These are phyloP conservation scores for Cettia cetti DNA, from an alignment of 2,113 vertebrate species.

Conservation along the genomic window DNA sequence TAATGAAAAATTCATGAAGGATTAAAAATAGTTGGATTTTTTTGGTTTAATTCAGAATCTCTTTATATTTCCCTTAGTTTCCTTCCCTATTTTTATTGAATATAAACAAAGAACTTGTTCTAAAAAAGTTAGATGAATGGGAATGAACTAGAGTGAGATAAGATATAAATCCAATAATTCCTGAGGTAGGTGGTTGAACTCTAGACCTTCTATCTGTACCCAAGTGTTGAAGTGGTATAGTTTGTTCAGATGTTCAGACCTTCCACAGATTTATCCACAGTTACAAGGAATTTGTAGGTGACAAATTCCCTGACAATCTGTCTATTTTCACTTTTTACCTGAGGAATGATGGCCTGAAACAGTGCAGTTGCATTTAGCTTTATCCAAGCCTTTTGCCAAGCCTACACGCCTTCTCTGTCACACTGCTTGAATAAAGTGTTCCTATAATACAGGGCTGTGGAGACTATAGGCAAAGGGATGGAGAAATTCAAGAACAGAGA, in stretches of 20 bases:
- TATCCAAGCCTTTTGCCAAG: background rate
- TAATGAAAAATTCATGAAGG: conserved; percentile 70
- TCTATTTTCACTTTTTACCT: background rate
- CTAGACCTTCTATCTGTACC: background rate
- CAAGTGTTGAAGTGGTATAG: background rate
- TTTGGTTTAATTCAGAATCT: conserved; percentile 61
- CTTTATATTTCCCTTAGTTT: conserved; percentile 60
- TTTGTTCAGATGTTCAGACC: background rate
- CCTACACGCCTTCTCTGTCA: background rate
- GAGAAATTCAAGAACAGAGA: background rate
- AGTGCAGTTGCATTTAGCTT: background rate
- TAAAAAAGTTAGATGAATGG: conserved; percentile 53
- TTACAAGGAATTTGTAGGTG: background rate
- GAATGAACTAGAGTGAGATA: conserved; percentile 3
- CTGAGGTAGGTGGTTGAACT: background rate
- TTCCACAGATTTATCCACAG: background rate
- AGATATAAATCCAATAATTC: background rate
- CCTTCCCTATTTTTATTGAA: conserved; percentile 57
- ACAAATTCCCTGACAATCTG: background rate
- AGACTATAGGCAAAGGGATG: background rate
- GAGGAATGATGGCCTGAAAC: background rate
- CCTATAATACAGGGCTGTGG: background rate
- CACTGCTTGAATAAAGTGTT: background rate
- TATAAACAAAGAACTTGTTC: conserved; percentile 58
- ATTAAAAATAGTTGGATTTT: conserved; percentile 68